Evolutionary conservation across 2,797 vertebrate species (phyloP), one percentile per base, ranked within the genome.

Genomic region (Macropus fuliginosus): DNA sequence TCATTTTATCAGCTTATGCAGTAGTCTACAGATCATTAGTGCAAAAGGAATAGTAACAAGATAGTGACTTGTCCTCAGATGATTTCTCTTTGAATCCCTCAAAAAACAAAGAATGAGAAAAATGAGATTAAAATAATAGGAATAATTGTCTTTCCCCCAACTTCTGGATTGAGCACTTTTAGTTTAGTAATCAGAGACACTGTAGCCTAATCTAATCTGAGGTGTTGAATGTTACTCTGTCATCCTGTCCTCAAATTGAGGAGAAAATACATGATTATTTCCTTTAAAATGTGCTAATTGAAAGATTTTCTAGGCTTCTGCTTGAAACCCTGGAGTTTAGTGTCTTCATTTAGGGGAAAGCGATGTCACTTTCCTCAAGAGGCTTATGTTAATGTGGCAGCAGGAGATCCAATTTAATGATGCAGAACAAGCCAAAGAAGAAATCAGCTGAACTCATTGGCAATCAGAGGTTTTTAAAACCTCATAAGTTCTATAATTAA

Each of bases 401-500:
- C 92, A 96, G 95, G 92, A 97, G 95, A 93, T 62, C 52, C 81
- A 92, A 66, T 52, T 94, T 96, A 93, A 96, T 95, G 94, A 95
- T 74, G 62, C 31, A 56, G 90, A 93, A n/a, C 54, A 92, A 56
- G 55, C 40, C 40, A 81, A 46, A 81, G 74, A 81, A 46, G 40
- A 28, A 90, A 91, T 92, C 57, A 93, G n/a, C 92, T 96, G 92
- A 96, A 97, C 29, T 97, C 96, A 95, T 14, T 97, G 74, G 92
- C 93, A 98, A 93, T 97, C 55, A 92, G 92, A 96, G 92, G 74
- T 50, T 97, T 97, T 97, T 91, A 94, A 94, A 96, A 46, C 40
- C 31, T 95, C 92, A 40, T 89, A 94, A 94, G 93, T 96, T 95
- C 95, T 96, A 95, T 94, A 97, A 96, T 89, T 59, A 97, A 96